Evolutionary conservation across 2,888 invertebrate species (phyloP).

Genomic region (Callinectes sapidus): DNA sequence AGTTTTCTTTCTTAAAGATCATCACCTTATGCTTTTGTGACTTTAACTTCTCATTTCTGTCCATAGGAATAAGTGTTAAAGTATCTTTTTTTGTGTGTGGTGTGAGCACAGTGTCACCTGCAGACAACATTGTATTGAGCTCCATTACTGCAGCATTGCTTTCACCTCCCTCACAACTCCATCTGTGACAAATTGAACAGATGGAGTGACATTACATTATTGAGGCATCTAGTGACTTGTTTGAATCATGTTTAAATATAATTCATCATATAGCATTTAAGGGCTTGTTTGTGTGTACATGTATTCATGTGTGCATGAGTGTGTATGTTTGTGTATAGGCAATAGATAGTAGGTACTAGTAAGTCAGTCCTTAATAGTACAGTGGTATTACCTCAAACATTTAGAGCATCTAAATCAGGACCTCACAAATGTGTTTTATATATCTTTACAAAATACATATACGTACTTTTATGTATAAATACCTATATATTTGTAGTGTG

Average conservation of each 20-base stretch:
- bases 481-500: conserved; percentile 34
- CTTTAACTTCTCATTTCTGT: too few relatives aligned
- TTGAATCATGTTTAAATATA: not conserved
- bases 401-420: conserved; percentile 33
- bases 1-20: too few relatives aligned
- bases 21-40: too few relatives aligned
- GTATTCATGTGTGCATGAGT: not conserved
- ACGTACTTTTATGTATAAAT: not conserved
- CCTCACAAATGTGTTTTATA: conserved; percentile 36
- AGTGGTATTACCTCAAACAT: conserved; percentile 38
- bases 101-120: too few relatives aligned
- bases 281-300: not conserved
- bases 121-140: too few relatives aligned
- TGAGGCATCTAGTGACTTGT: conserved; percentile 2
- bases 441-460: conserved; percentile 5
- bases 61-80: too few relatives aligned
- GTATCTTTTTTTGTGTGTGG: too few relatives aligned
- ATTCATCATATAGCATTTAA: not conserved
- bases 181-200: too few relatives aligned
- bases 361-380: not conserved
- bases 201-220: not conserved
- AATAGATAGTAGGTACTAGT: not conserved
- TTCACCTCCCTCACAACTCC: too few relatives aligned
- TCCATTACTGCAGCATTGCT: not conserved
- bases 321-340: not conserved